A percentile compares a stretch with the other conserved stretches of the same genome.
These are phyloP conservation scores for Lacerta viridis DNA, from an alignment of 2,797 vertebrate genomes.

Conservation along the genomic window DNA sequence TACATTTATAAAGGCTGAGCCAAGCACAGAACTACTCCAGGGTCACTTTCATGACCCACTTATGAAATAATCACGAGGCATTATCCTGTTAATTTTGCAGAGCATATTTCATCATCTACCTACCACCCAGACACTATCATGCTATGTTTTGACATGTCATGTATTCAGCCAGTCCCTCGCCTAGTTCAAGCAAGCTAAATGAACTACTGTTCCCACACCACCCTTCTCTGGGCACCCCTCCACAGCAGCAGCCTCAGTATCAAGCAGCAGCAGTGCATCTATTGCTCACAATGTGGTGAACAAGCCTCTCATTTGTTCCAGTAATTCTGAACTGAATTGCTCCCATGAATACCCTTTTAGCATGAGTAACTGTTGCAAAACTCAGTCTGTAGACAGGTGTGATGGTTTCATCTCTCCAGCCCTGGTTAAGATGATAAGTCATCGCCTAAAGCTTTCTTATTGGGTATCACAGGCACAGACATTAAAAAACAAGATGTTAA, in stretches of 20 bases:
- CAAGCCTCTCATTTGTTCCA: conserved; percentile 1
- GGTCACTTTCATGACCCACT: background rate
- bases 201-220: background rate
- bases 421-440: background rate
- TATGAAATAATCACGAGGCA: background rate
- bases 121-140: background rate
- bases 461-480: too few species aligned
- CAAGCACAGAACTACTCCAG: background rate
- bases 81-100: background rate
- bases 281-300: background rate
- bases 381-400: background rate
- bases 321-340: background rate
- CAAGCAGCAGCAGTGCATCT: background rate
- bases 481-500: too few species aligned
- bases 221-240: background rate
- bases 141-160: background rate
- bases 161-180: background rate
- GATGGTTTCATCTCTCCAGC: background rate
- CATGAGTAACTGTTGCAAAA: conserved; percentile 25
- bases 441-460: background rate
- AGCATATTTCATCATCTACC: background rate
- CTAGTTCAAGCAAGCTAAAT: background rate
- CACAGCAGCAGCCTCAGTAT: background rate
- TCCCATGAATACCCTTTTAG: background rate
- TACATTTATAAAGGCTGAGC: too few species aligned